These are phyloP conservation scores for Otis tarda DNA, from an alignment of 2,113 vertebrate species.

Conservation along the genomic window DNA sequence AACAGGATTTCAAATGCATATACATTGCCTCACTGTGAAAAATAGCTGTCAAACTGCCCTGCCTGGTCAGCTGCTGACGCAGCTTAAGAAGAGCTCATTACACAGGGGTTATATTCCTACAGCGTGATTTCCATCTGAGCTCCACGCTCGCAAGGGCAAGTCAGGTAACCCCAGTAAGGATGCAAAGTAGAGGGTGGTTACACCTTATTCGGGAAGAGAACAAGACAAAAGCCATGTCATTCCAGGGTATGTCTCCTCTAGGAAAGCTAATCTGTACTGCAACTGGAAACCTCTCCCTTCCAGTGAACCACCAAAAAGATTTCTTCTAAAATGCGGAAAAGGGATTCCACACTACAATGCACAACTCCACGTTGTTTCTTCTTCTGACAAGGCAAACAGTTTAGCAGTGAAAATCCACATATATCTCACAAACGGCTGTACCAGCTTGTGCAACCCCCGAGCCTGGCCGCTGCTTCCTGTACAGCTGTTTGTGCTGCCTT, in stretches of 20 bases:
- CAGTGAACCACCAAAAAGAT: background rate
- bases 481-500: background rate
- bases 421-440: background rate
- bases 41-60: slow-evolving; percentile 24
- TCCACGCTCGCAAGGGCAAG: background rate
- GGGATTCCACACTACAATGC: background rate
- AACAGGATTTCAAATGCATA: slow-evolving; percentile 20
- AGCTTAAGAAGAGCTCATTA: background rate
- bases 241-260: background rate
- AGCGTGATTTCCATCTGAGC: background rate
- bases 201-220: background rate
- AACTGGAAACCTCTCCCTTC: background rate
- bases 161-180: background rate
- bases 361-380: background rate
- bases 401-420: background rate
- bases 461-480: background rate
- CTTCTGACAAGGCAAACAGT: background rate
- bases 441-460: background rate
- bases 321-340: background rate
- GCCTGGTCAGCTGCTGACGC: background rate
- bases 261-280: background rate
- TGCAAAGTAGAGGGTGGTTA: background rate
- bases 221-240: background rate
- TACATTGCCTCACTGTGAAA: background rate
- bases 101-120: background rate